Evolutionary conservation across 2,888 invertebrate species (phyloP).

Genomic region (Tetrapedia diversipes): DNA sequence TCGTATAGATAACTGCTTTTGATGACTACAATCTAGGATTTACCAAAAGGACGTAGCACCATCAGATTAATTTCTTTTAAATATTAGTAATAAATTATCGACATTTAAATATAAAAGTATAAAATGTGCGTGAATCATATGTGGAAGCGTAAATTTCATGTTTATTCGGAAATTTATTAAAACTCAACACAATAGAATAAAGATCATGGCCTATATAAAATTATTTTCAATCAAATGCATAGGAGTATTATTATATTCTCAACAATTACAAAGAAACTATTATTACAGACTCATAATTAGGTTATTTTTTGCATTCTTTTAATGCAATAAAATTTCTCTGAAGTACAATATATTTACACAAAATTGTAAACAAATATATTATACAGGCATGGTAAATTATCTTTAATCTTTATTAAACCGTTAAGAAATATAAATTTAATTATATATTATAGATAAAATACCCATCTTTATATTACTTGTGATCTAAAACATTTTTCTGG

Average conservation of each 20-base stretch:
- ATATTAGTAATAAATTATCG: conserved; percentile 31
- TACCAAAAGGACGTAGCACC: conserved; percentile 53
- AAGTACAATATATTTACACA: conserved; percentile 28
- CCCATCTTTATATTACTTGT: conserved; percentile 23
- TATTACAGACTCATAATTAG: conserved; percentile 30
- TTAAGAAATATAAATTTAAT: conserved; percentile 34
- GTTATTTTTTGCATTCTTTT: no score
- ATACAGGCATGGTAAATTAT: conserved; percentile 37
- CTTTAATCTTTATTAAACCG: conserved; percentile 29
- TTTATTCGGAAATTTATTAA: conserved; percentile 6
- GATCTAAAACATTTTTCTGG: conserved; percentile 30
- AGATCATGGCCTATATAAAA: conserved; percentile 38
- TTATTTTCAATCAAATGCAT: conserved; percentile 23
- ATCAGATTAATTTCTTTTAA: conserved; percentile 51
- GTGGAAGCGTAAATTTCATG: conserved; percentile 33
- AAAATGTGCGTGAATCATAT: conserved; percentile 37
- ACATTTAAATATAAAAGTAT: conserved; percentile 46
- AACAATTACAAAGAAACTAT: conserved; percentile 43
- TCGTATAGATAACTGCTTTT: conserved; percentile 22
- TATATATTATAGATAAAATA: conserved; percentile 44
- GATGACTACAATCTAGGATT: conserved; percentile 48
- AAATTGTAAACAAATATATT: conserved; percentile 31
- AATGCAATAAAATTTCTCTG: no score
- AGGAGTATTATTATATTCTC: conserved; percentile 47
- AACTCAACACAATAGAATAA: conserved; percentile 29